Conservation (phyloP, 2,888 invertebrate species). For the Elgonia sp. region DNA sequence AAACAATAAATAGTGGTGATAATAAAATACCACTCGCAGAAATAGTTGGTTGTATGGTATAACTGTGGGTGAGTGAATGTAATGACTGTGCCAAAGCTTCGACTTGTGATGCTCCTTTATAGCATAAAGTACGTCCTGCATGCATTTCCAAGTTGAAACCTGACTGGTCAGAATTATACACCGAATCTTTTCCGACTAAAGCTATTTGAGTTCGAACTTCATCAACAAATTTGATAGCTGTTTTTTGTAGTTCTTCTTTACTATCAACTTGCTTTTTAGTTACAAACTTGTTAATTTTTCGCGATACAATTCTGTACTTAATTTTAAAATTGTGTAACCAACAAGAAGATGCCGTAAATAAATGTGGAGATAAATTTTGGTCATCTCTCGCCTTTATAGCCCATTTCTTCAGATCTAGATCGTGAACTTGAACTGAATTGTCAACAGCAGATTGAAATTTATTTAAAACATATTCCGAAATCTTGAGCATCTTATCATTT, state of each 20-base stretch:
- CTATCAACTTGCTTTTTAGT: constrained; percentile 8
- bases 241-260: neutral
- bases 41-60: constrained; percentile 1
- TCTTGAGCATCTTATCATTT: neutral
- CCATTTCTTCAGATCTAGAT: neutral
- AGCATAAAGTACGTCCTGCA: constrained; percentile 52
- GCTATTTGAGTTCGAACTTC: neutral
- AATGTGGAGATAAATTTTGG: neutral
- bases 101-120: constrained; percentile 60
- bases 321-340: neutral
- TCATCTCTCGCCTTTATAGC: neutral
- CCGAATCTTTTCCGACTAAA: neutral
- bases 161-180: constrained; percentile 58
- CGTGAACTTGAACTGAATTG: neutral
- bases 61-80: constrained; percentile 60
- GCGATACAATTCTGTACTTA: constrained; percentile 20
- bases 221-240: constrained; percentile 25
- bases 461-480: neutral
- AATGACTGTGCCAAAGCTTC: constrained; percentile 29
- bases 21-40: neutral
- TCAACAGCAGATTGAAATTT: neutral
- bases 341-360: neutral
- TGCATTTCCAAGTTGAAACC: constrained; percentile 63
- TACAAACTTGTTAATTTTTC: constrained; percentile 50
- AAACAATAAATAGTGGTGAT: constrained; percentile 29